phyloP scores from a whole-genome alignment of 2,797 vertebrate species.

The Cirrhinus molitorella region DNA sequence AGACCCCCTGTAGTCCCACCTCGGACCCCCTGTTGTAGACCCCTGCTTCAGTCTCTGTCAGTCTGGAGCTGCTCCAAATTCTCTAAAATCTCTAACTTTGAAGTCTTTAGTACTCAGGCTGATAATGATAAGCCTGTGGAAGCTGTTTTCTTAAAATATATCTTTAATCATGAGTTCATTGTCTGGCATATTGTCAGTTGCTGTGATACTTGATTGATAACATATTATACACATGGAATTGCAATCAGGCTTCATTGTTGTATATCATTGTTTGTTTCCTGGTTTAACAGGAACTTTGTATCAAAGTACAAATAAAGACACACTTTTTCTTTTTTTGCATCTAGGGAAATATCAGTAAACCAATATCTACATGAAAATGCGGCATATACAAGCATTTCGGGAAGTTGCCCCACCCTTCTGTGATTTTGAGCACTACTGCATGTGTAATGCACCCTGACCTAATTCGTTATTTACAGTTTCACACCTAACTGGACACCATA shows the following conservation, averaged over 20 bases:
- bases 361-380: background rate
- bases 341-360: background rate
- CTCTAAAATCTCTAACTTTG: background rate
- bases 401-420: background rate
- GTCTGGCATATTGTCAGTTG: background rate
- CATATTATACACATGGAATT: background rate
- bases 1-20: background rate
- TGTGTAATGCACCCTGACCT: conserved; percentile 39
- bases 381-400: background rate
- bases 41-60: background rate
- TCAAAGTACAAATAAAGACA: conserved; percentile 3
- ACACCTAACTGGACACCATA: conserved; percentile 18
- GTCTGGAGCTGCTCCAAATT: background rate
- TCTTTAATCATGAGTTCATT: background rate
- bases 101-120: background rate
- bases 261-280: background rate
- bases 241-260: conserved; percentile 19
- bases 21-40: background rate
- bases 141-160: conserved; percentile 16
- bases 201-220: background rate
- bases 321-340: background rate
- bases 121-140: background rate
- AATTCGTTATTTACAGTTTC: conserved; percentile 49
- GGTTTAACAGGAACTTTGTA: background rate
- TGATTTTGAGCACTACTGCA: conserved; percentile 7